phyloP scores from a whole-genome alignment of 2,113 vertebrate species.

The Nymphicus hollandicus region DNA sequence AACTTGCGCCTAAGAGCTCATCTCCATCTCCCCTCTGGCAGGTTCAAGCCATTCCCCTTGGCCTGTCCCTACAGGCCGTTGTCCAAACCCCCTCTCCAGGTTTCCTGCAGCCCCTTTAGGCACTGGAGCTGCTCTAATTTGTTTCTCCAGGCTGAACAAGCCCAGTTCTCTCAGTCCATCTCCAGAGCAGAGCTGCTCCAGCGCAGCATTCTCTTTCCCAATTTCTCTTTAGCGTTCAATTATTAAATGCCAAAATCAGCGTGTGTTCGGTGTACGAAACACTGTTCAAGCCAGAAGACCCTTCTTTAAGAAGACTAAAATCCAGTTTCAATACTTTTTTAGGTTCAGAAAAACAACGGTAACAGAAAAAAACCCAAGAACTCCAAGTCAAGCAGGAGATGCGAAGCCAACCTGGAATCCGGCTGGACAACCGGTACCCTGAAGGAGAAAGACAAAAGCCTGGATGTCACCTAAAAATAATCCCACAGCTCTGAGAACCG shows the following conservation, averaged over 20 bases:
- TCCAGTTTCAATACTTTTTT: not conserved
- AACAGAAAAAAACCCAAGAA: not conserved
- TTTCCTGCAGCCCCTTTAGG: not conserved
- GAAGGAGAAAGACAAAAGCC: not conserved
- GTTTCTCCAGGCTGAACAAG: not conserved
- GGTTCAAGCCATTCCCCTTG: not conserved
- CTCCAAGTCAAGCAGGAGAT: not conserved
- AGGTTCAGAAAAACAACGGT: not conserved
- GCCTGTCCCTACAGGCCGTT: not conserved
- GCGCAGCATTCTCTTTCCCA: not conserved
- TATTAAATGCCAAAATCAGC: not conserved
- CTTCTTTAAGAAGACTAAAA: not conserved
- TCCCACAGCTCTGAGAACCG: not conserved
- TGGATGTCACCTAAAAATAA: not conserved
- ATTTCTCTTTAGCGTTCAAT: not conserved
- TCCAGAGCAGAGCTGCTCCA: not conserved
- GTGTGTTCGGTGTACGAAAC: not conserved
- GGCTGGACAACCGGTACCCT: fast-evolving
- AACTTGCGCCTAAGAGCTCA: too few species aligned
- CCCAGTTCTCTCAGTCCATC: not conserved
- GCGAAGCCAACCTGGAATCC: fast-evolving
- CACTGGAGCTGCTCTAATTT: not conserved
- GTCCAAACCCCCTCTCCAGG: not conserved
- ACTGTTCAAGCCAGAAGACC: not conserved
- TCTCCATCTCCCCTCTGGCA: not conserved